Evolutionary conservation across 2,113 vertebrate genomes (phyloP).

Genomic region (Hydropotes inermis): DNA sequence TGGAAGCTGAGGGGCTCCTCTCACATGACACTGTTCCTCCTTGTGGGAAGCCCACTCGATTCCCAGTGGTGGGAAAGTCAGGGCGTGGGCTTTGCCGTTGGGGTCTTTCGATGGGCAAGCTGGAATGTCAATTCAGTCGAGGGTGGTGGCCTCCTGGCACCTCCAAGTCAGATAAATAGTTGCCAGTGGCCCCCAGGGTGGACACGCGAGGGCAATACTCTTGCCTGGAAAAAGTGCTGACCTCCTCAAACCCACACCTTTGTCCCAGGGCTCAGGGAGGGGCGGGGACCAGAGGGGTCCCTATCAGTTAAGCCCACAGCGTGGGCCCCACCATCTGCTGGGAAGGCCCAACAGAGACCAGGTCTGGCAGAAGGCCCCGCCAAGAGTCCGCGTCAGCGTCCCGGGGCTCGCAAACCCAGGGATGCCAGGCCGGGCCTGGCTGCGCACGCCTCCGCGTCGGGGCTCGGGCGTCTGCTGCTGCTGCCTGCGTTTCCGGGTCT

Average conservation of each 20-base stretch:
- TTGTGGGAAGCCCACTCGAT: background rate
- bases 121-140: conserved; percentile 69
- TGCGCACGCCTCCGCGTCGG: conserved; percentile 4
- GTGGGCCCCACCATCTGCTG: background rate
- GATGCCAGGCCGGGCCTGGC: conserved; percentile 49
- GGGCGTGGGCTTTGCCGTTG: conserved; percentile 51
- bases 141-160: conserved; percentile 66
- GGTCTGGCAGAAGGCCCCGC: background rate
- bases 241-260: conserved; percentile 48
- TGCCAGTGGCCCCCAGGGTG: conserved; percentile 66
- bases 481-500: conserved; percentile 61
- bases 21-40: background rate
- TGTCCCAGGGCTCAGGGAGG: background rate
- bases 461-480: background rate
- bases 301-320: background rate
- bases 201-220: conserved; percentile 64
- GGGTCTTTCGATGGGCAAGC: conserved; percentile 52
- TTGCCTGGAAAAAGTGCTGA: conserved; percentile 66
- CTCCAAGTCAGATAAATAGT: conserved; percentile 75
- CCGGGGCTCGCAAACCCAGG: background rate
- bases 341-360: background rate
- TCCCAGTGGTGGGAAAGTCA: conserved; percentile 18
- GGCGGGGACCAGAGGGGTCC: background rate
- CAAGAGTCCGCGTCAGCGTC: background rate
- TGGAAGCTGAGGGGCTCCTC: background rate